Base-by-base conservation (phyloP, 1,140 invertebrate genomes). In the Trichonephila inaurata region DNA sequence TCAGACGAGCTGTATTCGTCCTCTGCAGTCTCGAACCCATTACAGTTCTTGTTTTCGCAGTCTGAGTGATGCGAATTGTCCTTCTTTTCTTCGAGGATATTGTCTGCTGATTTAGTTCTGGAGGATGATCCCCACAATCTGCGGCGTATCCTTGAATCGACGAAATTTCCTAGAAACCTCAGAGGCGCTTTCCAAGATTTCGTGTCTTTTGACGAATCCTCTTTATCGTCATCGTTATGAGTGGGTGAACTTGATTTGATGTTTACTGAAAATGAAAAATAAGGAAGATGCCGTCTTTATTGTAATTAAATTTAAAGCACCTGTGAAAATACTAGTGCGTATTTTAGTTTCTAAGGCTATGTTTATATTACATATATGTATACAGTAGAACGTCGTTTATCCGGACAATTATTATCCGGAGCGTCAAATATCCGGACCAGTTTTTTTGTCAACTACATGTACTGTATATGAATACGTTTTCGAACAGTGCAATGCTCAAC, bases 101-200 rank as follows among this genome's bases (percentile, higher is more conserved):
- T 33, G 21, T 89, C 92, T 0, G 21, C 64, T 0, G 92, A 93
- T 64, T 93, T 88, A 4, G 72, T 89, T 12, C 69, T 61, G 7
- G 88, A 44, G 14, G 85, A 6, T 0, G 77, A 60, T 12, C 44
- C n/a, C 92, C 92, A 93, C 44, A 93, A 19, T 12, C 64, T 93
- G 14, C 86, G 18, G 2, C 92, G 66, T 14, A 93, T 28, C 6
- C 92, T 51, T 0, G 85, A 81, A 19, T 93, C 92, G 8, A 93
- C 72, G 0, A 93, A 16, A 16, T 93, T 33, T 7, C 92, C 92
- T 1, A 93, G 62, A 33, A 93, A 93, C 19, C 40, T 60, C 18
- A 93, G 61, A 7, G 92, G 92, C 8, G 21, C 60, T 44, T 82
- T 85, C 92, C 86, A 66, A 28, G 51, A 21, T 64, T 89, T n/a